A percentile compares a stretch with the other conserved stretches of the same genome.
phyloP scores from a whole-genome alignment of 2,888 invertebrate species.

The Polyommatus icarus region DNA sequence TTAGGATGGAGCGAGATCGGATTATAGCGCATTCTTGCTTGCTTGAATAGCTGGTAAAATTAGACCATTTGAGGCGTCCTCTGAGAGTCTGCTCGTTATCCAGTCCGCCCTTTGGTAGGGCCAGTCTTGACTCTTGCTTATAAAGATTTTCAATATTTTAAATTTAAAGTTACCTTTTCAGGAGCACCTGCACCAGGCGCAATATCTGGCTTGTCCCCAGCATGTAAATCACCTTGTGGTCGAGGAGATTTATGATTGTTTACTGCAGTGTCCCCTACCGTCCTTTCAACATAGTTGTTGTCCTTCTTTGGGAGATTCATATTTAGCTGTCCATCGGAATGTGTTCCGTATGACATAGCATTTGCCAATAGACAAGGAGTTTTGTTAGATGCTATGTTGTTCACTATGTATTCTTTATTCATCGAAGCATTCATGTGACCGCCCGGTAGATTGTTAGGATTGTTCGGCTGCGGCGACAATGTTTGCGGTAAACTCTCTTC shows the following conservation, averaged over 20 bases:
- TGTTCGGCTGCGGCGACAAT: conserved; percentile 56
- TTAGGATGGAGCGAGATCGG: too few relatives aligned
- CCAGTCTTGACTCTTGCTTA: too few relatives aligned
- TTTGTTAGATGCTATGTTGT: conserved; percentile 35
- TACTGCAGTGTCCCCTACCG: conserved; percentile 59
- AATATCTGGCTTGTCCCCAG: conserved; percentile 53
- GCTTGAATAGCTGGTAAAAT: too few relatives aligned
- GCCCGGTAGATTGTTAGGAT: conserved; percentile 42
- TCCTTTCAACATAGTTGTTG: conserved; percentile 56
- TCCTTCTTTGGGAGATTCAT: conserved; percentile 41
- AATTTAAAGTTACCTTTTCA: conserved; percentile 45
- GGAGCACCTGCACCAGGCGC: conserved; percentile 43
- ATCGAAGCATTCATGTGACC: conserved; percentile 62
- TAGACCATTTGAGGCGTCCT: too few relatives aligned
- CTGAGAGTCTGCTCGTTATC: background rate
- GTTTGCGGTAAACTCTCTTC: conserved; percentile 59
- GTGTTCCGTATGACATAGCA: conserved; percentile 47
- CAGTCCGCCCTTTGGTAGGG: background rate
- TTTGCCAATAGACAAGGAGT: conserved; percentile 40
- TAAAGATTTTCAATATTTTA: background rate
- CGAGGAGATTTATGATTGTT: conserved; percentile 46
- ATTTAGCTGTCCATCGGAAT: conserved; percentile 59
- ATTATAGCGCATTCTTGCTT: too few relatives aligned
- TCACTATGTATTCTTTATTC: conserved; percentile 66
- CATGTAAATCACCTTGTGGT: conserved; percentile 46